phyloP scores from a whole-genome alignment of 1,140 invertebrate species.

The Mercenaria mercenaria region DNA sequence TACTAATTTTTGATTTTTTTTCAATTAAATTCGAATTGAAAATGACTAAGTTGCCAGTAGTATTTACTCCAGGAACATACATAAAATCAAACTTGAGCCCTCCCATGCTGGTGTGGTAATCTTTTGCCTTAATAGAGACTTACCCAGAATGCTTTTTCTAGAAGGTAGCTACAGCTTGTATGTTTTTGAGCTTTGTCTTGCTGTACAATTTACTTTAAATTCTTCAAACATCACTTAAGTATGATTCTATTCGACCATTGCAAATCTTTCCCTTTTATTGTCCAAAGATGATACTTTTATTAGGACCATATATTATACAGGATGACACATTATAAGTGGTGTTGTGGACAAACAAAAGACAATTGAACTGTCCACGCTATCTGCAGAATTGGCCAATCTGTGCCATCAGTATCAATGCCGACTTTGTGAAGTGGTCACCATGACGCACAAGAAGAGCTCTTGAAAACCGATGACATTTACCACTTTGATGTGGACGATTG shows the following conservation, averaged over 20 bases:
- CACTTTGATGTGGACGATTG: not conserved
- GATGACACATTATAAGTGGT: not conserved
- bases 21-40: not conserved
- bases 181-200: no score
- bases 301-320: not conserved
- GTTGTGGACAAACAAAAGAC: conserved; percentile 9
- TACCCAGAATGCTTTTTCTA: no score
- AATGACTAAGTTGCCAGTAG: not conserved
- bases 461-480: not conserved
- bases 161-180: no score
- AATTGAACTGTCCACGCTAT: not conserved
- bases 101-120: no score
- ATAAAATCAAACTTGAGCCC: no score
- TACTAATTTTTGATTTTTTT: not conserved
- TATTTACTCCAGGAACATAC: no score
- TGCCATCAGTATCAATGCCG: not conserved
- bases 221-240: no score
- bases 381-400: conserved; percentile 41
- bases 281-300: not conserved
- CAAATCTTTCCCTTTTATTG: not conserved
- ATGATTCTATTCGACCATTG: no score
- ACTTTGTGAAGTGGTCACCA: conserved; percentile 29
- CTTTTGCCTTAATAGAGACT: no score
- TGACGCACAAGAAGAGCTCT: not conserved
- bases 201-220: no score